Evolutionary conservation across 2,888 invertebrate species (phyloP).

Genomic region (Melinopterus prodromus): DNA sequence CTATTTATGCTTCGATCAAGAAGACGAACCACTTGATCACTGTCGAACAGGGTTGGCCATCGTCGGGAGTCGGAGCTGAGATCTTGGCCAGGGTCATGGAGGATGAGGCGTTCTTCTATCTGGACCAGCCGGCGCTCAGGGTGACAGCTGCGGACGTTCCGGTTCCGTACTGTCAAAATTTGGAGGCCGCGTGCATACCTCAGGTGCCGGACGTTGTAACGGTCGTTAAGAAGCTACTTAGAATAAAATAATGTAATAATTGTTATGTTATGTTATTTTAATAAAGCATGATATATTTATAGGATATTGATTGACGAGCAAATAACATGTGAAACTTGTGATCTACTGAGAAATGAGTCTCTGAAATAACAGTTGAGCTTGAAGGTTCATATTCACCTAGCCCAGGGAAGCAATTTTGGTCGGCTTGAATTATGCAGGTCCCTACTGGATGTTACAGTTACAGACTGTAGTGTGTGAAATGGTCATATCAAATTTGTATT

Average conservation of each 20-base stretch:
- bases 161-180: conserved; percentile 91
- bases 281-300: too few relatives aligned
- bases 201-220: conserved; percentile 76
- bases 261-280: not conserved
- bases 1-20: conserved; percentile 82
- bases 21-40: conserved; percentile 96
- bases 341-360: too few relatives aligned
- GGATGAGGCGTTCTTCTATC: conserved; percentile 90
- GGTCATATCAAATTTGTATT: too few relatives aligned
- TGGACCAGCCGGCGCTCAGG: conserved; percentile 94
- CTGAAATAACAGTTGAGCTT: too few relatives aligned
- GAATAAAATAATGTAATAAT: conserved; percentile 62
- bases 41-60: conserved; percentile 97
- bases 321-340: too few relatives aligned
- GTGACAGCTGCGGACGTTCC: conserved; percentile 95
- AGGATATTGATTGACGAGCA: too few relatives aligned
- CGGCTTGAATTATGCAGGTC: too few relatives aligned
- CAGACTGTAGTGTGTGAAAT: too few relatives aligned
- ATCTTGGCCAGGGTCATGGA: conserved; percentile 93
- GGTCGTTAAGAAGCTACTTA: conserved; percentile 82
- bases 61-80: conserved; percentile 94
- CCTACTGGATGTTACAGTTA: too few relatives aligned
- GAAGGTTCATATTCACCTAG: too few relatives aligned
- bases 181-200: conserved; percentile 84
- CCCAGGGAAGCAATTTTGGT: too few relatives aligned